phyloP scores from a whole-genome alignment of 2,797 vertebrate genomes.

The Takifugu ocellatus region DNA sequence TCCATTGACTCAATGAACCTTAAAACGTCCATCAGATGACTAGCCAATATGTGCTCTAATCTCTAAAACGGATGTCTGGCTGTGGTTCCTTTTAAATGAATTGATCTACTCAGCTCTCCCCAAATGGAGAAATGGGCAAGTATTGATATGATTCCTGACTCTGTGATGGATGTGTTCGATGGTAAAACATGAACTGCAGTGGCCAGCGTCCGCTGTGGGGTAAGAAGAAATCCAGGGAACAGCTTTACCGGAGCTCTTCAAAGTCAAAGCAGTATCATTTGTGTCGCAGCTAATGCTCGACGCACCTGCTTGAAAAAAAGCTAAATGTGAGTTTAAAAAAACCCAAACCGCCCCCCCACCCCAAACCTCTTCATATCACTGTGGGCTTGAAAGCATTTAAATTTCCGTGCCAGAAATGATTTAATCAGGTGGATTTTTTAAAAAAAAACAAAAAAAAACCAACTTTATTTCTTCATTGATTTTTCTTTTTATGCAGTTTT shows the following conservation, averaged over 20 bases:
- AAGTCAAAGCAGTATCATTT: slow-evolving; percentile 63
- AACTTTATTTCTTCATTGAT: slow-evolving; percentile 19
- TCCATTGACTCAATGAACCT: slow-evolving; percentile 97
- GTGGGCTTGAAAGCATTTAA: slow-evolving; percentile 6
- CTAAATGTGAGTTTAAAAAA: slow-evolving; percentile 10
- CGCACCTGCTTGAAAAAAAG: slow-evolving; percentile 35
- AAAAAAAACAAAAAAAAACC: too few relatives aligned
- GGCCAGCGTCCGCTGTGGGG: slow-evolving; percentile 42
- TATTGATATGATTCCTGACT: slow-evolving; percentile 81
- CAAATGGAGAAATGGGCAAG: slow-evolving; percentile 81
- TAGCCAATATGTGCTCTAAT: slow-evolving; percentile 86
- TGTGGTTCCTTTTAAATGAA: slow-evolving; percentile 84
- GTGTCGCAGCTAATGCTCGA: slow-evolving; percentile 39
- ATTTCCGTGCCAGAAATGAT: slow-evolving; percentile 25
- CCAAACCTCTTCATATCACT: slow-evolving; percentile 12
- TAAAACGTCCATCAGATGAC: slow-evolving; percentile 85
- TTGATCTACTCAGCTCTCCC: slow-evolving; percentile 80
- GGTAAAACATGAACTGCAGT: slow-evolving; percentile 73
- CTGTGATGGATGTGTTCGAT: slow-evolving; percentile 78
- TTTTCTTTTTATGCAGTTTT: slow-evolving; percentile 1
- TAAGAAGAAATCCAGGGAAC: slow-evolving; percentile 56
- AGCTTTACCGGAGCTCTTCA: slow-evolving; percentile 51
- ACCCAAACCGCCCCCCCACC: background rate
- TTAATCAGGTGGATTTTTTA: slow-evolving; percentile 23
- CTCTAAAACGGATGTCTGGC: slow-evolving; percentile 86